Evolutionary conservation across 2,888 invertebrate genomes (phyloP).

Genomic region (Trichogramma dendrolimi): DNA sequence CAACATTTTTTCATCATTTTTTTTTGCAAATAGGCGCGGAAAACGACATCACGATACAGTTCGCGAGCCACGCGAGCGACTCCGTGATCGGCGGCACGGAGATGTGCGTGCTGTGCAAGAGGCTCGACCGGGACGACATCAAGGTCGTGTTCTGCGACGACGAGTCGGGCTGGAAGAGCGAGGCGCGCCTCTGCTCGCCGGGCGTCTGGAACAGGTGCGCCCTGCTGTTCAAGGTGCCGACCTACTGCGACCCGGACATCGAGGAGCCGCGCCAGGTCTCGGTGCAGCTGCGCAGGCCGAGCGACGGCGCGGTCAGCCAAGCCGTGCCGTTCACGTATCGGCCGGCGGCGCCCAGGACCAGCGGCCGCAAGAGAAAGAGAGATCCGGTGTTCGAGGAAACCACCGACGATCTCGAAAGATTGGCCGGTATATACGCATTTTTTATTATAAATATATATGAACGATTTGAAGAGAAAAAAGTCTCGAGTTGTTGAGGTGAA

Average conservation of each 20-base stretch:
- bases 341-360: too few relatives aligned
- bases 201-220: not conserved
- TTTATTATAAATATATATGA: too few relatives aligned
- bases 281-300: slow-evolving; percentile 66
- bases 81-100: slow-evolving; percentile 58
- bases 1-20: not conserved
- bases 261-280: slow-evolving; percentile 63
- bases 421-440: too few relatives aligned
- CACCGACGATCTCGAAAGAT: too few relatives aligned
- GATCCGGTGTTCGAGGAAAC: too few relatives aligned
- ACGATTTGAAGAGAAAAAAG: too few relatives aligned
- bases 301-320: slow-evolving; percentile 5
- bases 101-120: slow-evolving; percentile 54
- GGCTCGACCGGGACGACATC: not conserved
- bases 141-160: not conserved
- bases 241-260: slow-evolving; percentile 3
- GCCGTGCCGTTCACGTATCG: too few relatives aligned
- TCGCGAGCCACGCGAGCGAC: slow-evolving; percentile 57
- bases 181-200: not conserved
- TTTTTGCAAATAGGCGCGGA: slow-evolving; percentile 51
- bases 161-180: not conserved
- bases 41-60: slow-evolving; percentile 58
- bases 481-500: too few relatives aligned
- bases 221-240: not conserved
- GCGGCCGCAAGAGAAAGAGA: too few relatives aligned